Percentiles rank a stretch among this genome's conserved stretches.
Conservation (phyloP, 2,113 vertebrate species). For the Urocolius indicus region DNA sequence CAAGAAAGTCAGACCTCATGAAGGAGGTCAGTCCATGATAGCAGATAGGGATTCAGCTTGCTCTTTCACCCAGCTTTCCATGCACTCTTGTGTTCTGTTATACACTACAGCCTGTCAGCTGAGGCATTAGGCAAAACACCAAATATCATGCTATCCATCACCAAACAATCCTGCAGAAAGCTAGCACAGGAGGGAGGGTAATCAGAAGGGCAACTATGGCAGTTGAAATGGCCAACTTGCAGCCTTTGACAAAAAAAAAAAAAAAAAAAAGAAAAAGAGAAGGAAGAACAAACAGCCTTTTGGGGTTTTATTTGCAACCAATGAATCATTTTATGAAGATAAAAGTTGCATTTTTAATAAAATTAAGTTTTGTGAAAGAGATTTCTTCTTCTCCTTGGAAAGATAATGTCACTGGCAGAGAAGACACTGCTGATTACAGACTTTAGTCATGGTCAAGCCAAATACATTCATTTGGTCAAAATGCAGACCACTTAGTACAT, state of each 20-base stretch:
- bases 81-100: rapidly evolving
- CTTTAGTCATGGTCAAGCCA: background rate
- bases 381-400: background rate
- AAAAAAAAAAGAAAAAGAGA: too few relatives aligned
- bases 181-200: background rate
- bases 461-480: background rate
- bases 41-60: background rate
- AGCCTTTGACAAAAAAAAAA: background rate
- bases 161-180: background rate
- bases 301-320: background rate
- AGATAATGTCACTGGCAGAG: background rate
- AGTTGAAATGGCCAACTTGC: background rate
- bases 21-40: rapidly evolving
- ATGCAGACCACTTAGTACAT: background rate
- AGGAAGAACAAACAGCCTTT: background rate
- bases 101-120: background rate
- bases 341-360: background rate
- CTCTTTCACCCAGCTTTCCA: background rate
- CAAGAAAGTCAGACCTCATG: background rate
- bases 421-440: background rate
- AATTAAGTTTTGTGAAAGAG: background rate
- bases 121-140: background rate
- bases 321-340: background rate
- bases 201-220: background rate
- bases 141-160: background rate